Evolutionary conservation across 2,888 invertebrate genomes (phyloP).

Genomic region (Amblyjoppa proteus): DNA sequence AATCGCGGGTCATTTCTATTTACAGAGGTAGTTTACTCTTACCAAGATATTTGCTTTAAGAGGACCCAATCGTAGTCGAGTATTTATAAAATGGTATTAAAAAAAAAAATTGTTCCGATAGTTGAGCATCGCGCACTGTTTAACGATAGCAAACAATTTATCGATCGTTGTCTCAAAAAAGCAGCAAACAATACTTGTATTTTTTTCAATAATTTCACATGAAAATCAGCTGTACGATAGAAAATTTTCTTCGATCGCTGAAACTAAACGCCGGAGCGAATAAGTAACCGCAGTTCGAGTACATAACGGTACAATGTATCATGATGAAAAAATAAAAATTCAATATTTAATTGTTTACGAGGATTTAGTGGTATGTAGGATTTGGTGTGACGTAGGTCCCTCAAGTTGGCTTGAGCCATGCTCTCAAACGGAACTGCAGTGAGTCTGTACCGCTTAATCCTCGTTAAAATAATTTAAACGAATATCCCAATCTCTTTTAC

Average conservation of each 20-base stretch:
- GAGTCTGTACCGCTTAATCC: background rate
- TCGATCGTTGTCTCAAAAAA: background rate
- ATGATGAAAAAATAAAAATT: background rate
- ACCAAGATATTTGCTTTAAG: background rate
- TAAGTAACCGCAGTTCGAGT: background rate
- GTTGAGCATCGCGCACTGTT: background rate
- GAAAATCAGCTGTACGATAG: background rate
- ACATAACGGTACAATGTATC: background rate
- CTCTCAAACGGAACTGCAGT: background rate
- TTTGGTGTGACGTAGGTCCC: background rate
- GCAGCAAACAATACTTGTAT: background rate
- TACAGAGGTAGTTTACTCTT: slow-evolving; percentile 4
- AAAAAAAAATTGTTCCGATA: background rate
- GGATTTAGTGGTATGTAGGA: background rate
- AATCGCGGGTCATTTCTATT: slow-evolving; percentile 1
- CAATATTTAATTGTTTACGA: background rate
- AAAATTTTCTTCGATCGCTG: background rate
- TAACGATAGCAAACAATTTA: background rate
- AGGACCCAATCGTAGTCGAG: background rate
- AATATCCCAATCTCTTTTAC: slow-evolving; percentile 21
- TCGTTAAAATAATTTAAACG: slow-evolving; percentile 9
- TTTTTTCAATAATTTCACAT: background rate
- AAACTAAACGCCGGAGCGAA: background rate
- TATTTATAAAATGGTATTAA: background rate
- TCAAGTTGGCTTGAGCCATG: background rate